A percentile compares a stretch with the other conserved stretches of the same genome.
phyloP scores from a whole-genome alignment of 2,888 invertebrate species.

The Allygus modestus region DNA sequence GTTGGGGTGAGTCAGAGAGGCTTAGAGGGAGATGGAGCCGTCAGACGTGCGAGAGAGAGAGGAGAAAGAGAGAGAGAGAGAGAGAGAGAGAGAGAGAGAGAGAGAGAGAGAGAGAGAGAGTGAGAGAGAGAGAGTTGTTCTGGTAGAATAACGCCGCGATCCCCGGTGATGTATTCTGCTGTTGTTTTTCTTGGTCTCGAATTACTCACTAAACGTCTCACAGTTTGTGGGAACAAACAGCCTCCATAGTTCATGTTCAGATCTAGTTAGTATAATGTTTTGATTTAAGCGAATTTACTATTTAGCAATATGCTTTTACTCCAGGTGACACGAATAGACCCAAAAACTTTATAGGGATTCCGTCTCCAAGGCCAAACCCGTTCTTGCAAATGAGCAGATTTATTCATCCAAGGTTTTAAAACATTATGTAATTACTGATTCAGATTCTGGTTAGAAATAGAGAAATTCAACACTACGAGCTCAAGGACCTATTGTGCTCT shows the following conservation, averaged over 20 bases:
- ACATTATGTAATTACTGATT: too few relatives aligned
- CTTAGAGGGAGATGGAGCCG: constrained; percentile 27
- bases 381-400: too few relatives aligned
- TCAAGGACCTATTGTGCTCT: too few relatives aligned
- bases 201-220: neutral
- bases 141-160: neutral
- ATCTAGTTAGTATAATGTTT: too few relatives aligned
- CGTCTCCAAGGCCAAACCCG: too few relatives aligned
- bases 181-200: neutral
- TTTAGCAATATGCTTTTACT: too few relatives aligned
- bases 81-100: constrained; percentile 45
- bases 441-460: too few relatives aligned
- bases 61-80: constrained; percentile 8
- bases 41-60: neutral
- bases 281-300: too few relatives aligned
- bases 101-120: neutral
- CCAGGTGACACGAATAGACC: too few relatives aligned
- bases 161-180: neutral
- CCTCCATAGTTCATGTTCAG: neutral
- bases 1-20: constrained; percentile 40
- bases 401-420: too few relatives aligned
- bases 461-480: too few relatives aligned
- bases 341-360: too few relatives aligned
- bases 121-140: neutral
- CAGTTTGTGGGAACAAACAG: neutral